Percentiles rank a stretch among this genome's conserved stretches.
These are phyloP conservation scores for Orycteropus afer DNA, from an alignment of 2,113 vertebrate genomes.

Conservation along the genomic window DNA sequence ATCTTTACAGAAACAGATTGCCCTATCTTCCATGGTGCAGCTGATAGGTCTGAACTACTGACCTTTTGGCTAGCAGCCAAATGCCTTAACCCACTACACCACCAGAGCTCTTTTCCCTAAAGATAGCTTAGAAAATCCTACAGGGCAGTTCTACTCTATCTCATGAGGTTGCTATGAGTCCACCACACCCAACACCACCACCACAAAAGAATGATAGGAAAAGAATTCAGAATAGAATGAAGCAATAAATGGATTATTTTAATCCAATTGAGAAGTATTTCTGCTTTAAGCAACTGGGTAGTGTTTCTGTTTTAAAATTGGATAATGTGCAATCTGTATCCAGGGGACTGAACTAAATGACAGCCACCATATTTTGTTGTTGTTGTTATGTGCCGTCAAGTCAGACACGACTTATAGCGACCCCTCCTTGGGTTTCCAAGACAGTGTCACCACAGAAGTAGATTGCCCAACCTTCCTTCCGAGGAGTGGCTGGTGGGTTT, in stretches of 20 bases:
- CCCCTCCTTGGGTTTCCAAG: too few species aligned
- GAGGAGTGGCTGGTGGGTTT: too few species aligned
- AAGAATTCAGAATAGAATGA: constrained; percentile 12
- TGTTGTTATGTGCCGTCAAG: too few species aligned
- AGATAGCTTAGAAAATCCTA: background rate
- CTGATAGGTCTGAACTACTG: too few species aligned
- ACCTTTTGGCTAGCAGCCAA: too few species aligned
- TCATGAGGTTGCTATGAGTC: background rate
- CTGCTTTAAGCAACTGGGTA: background rate
- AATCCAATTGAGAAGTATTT: background rate
- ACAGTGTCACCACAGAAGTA: too few species aligned
- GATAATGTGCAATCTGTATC: background rate
- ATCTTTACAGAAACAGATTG: too few species aligned
- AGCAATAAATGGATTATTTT: background rate
- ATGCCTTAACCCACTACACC: too few species aligned
- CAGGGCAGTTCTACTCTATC: background rate
- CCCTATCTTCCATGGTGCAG: too few species aligned
- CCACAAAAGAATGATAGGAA: background rate
- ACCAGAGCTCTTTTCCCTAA: too few species aligned
- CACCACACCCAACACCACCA: background rate
- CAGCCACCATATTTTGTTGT: background rate
- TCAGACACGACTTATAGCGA: too few species aligned
- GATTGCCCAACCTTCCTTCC: too few species aligned
- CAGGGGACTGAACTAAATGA: background rate
- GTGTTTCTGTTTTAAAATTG: background rate